These are phyloP conservation scores for Halyomorpha halys DNA, from an alignment of 1,140 invertebrate species.

Conservation along the genomic window DNA sequence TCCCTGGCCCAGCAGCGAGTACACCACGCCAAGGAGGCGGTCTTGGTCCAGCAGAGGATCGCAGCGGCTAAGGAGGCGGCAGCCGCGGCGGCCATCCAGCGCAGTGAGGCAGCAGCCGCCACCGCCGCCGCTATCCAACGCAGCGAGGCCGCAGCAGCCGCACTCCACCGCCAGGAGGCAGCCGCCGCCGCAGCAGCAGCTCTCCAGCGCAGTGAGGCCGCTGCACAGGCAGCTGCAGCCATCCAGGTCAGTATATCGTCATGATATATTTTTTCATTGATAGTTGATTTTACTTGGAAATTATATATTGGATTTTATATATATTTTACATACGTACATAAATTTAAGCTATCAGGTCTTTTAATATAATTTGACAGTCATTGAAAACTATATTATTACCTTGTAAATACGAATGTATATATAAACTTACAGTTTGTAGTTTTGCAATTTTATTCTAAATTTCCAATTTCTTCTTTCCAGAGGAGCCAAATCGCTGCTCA, in stretches of 20 bases:
- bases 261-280: background rate
- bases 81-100: constrained; percentile 41
- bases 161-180: constrained; percentile 41
- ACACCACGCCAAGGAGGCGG: constrained; percentile 42
- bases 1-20: constrained; percentile 42
- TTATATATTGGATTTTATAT: no score
- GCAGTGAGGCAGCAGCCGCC: constrained; percentile 41
- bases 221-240: constrained; percentile 38
- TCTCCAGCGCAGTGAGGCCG: constrained; percentile 37
- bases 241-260: constrained; percentile 32
- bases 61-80: constrained; percentile 43
- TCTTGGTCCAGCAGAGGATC: constrained; percentile 42
- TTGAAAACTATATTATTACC: no score
- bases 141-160: constrained; percentile 37
- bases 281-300: background rate
- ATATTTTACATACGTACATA: no score
- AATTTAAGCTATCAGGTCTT: no score
- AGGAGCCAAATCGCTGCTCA: constrained; percentile 37
- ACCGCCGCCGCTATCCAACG: constrained; percentile 40
- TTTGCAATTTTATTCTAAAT: background rate
- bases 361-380: background rate
- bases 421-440: background rate
- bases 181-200: constrained; percentile 40
- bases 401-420: background rate
- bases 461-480: constrained; percentile 29